A percentile compares a stretch with the other conserved stretches of the same genome.
Conservation (phyloP, 2,113 vertebrate genomes). For the Chlamydotis undulata region DNA sequence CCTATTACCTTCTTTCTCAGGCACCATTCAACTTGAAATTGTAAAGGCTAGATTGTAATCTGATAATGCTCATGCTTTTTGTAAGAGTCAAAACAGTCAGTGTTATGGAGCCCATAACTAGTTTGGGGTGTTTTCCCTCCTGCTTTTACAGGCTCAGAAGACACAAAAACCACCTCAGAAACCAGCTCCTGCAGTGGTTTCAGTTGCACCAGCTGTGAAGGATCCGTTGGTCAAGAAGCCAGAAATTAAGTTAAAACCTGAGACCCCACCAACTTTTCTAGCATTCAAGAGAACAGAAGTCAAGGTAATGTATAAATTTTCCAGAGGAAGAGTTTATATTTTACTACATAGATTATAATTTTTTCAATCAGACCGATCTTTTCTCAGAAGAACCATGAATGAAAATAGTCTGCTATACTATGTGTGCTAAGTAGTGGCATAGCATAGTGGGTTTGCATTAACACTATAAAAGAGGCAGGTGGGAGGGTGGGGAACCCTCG, state of each 20-base stretch:
- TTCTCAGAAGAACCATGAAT: neutral
- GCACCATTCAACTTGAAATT: neutral
- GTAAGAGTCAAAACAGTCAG: neutral
- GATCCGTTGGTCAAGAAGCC: slow-evolving; percentile 93
- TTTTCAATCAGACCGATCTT: neutral
- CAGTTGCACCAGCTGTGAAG: slow-evolving; percentile 87
- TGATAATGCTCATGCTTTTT: neutral
- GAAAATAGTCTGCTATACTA: neutral
- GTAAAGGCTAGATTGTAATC: neutral
- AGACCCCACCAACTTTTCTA: slow-evolving; percentile 88
- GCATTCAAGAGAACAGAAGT: slow-evolving; percentile 97
- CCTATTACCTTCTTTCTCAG: neutral
- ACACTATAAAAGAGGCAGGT: neutral
- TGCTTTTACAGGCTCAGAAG: slow-evolving; percentile 86
- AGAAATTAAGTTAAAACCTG: slow-evolving; percentile 90
- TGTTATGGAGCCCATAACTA: neutral
- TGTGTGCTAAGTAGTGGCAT: neutral
- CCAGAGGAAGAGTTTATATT: neutral
- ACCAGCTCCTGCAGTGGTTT: slow-evolving; percentile 85
- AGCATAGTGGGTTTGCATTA: neutral
- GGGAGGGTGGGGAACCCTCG: neutral
- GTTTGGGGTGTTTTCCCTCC: neutral
- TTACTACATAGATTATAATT: neutral
- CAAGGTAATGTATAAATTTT: slow-evolving; percentile 80
- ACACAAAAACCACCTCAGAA: slow-evolving; percentile 95